Base-by-base conservation (phyloP, 2,888 invertebrate genomes). In the Mechanitis messenoides region DNA sequence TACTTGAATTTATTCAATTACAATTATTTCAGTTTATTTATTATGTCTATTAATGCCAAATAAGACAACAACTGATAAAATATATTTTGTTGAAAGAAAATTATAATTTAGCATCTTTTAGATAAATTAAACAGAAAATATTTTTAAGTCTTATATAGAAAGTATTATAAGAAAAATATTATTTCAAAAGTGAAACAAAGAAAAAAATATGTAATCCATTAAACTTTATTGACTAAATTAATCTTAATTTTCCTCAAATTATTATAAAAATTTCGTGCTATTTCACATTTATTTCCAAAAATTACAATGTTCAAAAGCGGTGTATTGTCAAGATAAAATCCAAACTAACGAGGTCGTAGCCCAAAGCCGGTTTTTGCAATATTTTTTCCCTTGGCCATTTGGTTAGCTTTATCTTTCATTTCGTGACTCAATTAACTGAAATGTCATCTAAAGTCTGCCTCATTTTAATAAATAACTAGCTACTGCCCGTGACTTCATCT, bases 381-480 rank as follows among this genome's bases (percentile, higher is more conserved):
- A 58, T 53, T 53, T 53, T 45, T 47, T 42, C 20, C 33, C 3
- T n/a, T 54, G 31, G 28, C 28, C 28, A 50, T 50, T 50, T 50
- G 69, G 65, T 69, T 71, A 57, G 69, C 69, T 67, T 71, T 70
- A 72, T 47, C n/a, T 20, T 57, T 47, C 47, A 42, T 42, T 42
- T 9, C 42, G 7, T 42, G 35, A 31, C 35, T 31, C 55, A 55
- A 58, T 60, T 45, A 60, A 57, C 45, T 55, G 38, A 56, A 59
- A 53, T 56, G 45, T 33, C 33, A 55, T 28, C 20, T 45, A 55
- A 28, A 47, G 20, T 42, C 42, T 9, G 11, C 5, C 31, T 50
- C 31, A 50, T 31, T 31, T 31, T 50, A 50, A 50, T 50, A 31
- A 50, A 31, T 50, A 42, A 6, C 3, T 5, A 3, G 6, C 6